A percentile compares a stretch with the other conserved stretches of the same genome.
Evolutionary conservation across 2,888 invertebrate genomes (phyloP).

Genomic region (Lordiphosa andalusiaca): DNA sequence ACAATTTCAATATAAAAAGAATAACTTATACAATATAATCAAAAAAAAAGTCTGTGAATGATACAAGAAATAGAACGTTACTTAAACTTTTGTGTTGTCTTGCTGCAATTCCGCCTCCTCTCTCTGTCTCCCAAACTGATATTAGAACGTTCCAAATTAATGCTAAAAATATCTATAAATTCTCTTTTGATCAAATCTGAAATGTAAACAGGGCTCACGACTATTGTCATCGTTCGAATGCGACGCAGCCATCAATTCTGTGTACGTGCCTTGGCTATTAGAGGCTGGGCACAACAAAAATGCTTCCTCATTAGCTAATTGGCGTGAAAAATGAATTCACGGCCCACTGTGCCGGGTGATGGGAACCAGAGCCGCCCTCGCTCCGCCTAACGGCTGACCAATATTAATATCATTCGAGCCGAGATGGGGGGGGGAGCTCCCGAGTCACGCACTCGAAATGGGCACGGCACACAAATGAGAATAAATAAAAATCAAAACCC

Average conservation of each 20-base stretch:
- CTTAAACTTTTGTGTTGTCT: too few relatives aligned
- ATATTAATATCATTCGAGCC: slow-evolving; percentile 36
- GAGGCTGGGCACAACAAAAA: slow-evolving; percentile 31
- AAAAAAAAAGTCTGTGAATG: too few relatives aligned
- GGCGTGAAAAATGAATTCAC: slow-evolving; percentile 57
- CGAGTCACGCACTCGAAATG: slow-evolving; percentile 73
- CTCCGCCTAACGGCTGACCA: slow-evolving; percentile 37
- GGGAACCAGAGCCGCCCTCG: slow-evolving; percentile 29
- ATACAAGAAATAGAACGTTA: too few relatives aligned
- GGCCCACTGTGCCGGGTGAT: slow-evolving; percentile 53
- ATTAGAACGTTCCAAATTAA: too few relatives aligned
- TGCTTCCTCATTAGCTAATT: slow-evolving; percentile 69
- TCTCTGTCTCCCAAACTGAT: too few relatives aligned
- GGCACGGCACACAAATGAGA: slow-evolving; percentile 58
- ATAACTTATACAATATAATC: too few relatives aligned
- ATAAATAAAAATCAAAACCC: slow-evolving; percentile 37
- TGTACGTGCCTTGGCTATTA: slow-evolving; percentile 61
- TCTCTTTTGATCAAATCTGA: background rate
- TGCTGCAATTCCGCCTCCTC: too few relatives aligned
- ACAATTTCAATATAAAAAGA: too few relatives aligned
- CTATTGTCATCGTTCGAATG: slow-evolving; percentile 24
- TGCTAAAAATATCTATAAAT: background rate
- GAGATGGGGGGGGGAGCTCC: slow-evolving; percentile 33
- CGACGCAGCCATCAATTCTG: slow-evolving; percentile 22
- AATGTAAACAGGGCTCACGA: slow-evolving; percentile 48